Conservation (phyloP, 2,797 vertebrate species). For the Heterohyrax brucei region DNA sequence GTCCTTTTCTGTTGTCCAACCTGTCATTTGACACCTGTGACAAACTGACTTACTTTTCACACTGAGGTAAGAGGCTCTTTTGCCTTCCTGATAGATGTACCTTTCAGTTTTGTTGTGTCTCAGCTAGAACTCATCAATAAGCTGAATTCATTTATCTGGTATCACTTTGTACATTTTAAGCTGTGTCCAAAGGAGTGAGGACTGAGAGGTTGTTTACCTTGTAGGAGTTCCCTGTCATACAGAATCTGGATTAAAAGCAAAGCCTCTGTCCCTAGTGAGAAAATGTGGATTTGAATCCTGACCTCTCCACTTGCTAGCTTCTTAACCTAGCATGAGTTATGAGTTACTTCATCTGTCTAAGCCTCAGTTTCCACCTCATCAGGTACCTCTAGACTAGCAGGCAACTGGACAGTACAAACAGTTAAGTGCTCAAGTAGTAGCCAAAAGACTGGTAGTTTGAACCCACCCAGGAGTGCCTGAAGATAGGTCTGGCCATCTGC, state of each 20-base stretch:
- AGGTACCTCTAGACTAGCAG: slow-evolving; percentile 21
- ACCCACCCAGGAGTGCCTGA: too few species aligned
- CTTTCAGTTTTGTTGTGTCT: background rate
- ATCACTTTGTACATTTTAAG: background rate
- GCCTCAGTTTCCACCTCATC: background rate
- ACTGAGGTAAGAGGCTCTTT: slow-evolving; percentile 23
- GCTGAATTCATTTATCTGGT: background rate
- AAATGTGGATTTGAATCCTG: slow-evolving; percentile 9
- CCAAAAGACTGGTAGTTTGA: too few species aligned
- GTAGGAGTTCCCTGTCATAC: background rate
- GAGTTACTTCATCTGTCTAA: background rate
- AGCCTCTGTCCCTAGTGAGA: background rate
- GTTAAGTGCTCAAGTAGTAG: too few species aligned
- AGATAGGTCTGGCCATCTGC: too few species aligned
- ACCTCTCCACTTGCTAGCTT: background rate
- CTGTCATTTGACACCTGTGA: background rate
- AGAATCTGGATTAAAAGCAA: slow-evolving; percentile 35
- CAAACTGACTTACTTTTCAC: background rate
- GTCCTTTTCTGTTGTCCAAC: slow-evolving; percentile 31
- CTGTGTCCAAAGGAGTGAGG: background rate
- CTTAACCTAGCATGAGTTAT: background rate
- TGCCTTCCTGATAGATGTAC: slow-evolving; percentile 16
- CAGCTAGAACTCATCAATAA: background rate
- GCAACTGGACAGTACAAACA: too few species aligned
- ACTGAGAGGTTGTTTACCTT: background rate